Base-by-base conservation (phyloP, 2,888 invertebrate genomes). In the Tanytarsus gracilentus region DNA sequence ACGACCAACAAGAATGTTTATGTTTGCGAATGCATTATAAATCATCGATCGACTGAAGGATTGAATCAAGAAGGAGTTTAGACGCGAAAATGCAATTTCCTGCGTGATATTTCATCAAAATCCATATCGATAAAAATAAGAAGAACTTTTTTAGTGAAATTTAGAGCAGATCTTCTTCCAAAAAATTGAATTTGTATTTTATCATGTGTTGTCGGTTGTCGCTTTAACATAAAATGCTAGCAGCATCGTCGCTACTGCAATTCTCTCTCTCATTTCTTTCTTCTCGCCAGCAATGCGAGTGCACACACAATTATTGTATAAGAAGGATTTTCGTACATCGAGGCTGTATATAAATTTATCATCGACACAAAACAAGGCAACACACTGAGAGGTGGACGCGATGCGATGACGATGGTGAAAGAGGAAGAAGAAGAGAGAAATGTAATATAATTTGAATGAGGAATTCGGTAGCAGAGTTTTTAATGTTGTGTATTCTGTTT, bases 141-240 rank as follows among this genome's bases (percentile, higher is more conserved):
- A 33, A 36, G 16, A 36, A 36, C n/a, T n/a, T n/a, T n/a, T n/a
- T n/a, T n/a, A n/a, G n/a, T n/a, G n/a, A n/a, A n/a, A n/a, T n/a
- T n/a, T n/a, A n/a, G n/a, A n/a, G n/a, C n/a, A n/a, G n/a, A n/a
- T n/a, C n/a, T n/a, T n/a, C n/a, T n/a, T n/a, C n/a, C n/a, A n/a
- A n/a, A n/a, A 23, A 44, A 44, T 23, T 44, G 44, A 44, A 44
- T 23, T 53, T 36, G 36, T 59, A 29, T 30, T 60, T 60, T 60
- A 60, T 60, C 60, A 60, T 60, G 60, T 60, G 60, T 60, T 50
- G 60, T 60, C 60, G 60, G 27, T 60, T 49, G 60, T 60, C 60
- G 60, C 60, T 33, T 36, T 49, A 30, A 33, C 25, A 48, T 48
- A 56, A 56, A 60, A 36, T 60, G 60, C 60, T 36, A 25, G 33